A percentile compares a stretch with the other conserved stretches of the same genome.
Evolutionary conservation across 2,113 vertebrate species (phyloP).

Genomic region (Oxygymnocypris stewartii): DNA sequence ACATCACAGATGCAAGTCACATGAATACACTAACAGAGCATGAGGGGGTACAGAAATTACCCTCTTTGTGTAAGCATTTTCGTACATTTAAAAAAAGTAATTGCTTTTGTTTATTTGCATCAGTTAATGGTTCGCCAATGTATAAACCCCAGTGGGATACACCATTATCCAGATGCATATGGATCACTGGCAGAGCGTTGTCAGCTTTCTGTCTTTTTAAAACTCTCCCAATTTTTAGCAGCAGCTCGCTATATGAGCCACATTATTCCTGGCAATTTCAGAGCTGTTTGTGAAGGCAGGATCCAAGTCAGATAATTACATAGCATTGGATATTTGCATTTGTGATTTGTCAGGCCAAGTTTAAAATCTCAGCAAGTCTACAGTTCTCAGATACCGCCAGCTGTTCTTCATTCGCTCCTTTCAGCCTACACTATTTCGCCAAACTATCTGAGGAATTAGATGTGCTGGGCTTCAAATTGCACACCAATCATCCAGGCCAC

Average conservation of each 20-base stretch:
- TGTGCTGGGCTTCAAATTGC: background rate
- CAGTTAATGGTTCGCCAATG: background rate
- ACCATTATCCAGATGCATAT: background rate
- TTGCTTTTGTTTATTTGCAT: slow-evolving; percentile 17
- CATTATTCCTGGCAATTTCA: slow-evolving; percentile 13
- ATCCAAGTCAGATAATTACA: background rate
- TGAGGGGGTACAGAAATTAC: background rate
- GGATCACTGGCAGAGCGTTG: background rate
- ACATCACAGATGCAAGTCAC: background rate
- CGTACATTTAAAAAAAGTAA: slow-evolving; percentile 7
- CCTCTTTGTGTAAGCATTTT: slow-evolving; percentile 1
- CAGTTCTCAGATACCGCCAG: background rate
- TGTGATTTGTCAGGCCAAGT: slow-evolving; percentile 1
- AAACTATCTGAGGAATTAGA: background rate
- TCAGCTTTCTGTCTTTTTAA: slow-evolving; percentile 13
- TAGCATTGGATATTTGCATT: background rate
- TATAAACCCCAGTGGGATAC: background rate
- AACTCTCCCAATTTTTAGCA: background rate
- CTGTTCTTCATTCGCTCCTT: slow-evolving; percentile 14
- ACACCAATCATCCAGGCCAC: background rate
- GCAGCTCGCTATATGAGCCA: background rate
- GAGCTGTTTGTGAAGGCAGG: background rate
- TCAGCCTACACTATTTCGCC: background rate
- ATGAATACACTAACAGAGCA: background rate
- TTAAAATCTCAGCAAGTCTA: background rate